Percentiles rank a stretch among this genome's conserved stretches.
Evolutionary conservation across 2,888 invertebrate species (phyloP).

Genomic region (Bellardia pandia): DNA sequence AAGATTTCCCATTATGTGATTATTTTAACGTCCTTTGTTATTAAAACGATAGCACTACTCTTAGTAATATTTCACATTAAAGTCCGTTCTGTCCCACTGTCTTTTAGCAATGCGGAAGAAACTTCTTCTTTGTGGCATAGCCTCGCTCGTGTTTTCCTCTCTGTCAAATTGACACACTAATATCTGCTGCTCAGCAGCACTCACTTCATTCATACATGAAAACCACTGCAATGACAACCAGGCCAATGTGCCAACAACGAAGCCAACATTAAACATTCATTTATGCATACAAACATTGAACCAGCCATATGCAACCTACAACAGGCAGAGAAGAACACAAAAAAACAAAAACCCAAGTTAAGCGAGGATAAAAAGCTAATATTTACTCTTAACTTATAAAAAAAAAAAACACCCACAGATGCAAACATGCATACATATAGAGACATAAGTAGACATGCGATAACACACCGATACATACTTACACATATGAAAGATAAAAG

Average conservation of each 20-base stretch:
- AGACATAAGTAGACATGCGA: background rate
- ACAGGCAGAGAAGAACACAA: background rate
- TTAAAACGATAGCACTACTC: no score
- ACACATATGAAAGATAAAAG: slow-evolving; percentile 23
- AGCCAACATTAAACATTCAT: slow-evolving; percentile 68
- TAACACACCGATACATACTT: background rate
- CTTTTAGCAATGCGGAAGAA: slow-evolving; percentile 68
- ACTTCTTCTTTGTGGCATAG: slow-evolving; percentile 12
- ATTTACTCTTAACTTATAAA: slow-evolving; percentile 66
- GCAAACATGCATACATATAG: background rate
- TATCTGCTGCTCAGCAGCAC: background rate
- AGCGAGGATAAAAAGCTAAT: slow-evolving; percentile 71
- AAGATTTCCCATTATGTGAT: no score
- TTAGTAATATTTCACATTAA: background rate
- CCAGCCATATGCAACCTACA: slow-evolving; percentile 64
- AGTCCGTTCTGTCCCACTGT: slow-evolving; percentile 38
- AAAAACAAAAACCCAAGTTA: slow-evolving; percentile 51
- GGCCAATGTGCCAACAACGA: slow-evolving; percentile 70
- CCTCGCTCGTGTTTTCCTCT: background rate
- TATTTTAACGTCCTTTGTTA: no score
- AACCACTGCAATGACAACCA: slow-evolving; percentile 70
- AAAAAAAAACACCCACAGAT: background rate
- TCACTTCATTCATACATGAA: slow-evolving; percentile 6
- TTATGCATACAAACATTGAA: slow-evolving; percentile 70
- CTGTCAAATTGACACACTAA: slow-evolving; percentile 4